Conservation (phyloP, 2,888 invertebrate genomes). For the Cephalotes varians region DNA sequence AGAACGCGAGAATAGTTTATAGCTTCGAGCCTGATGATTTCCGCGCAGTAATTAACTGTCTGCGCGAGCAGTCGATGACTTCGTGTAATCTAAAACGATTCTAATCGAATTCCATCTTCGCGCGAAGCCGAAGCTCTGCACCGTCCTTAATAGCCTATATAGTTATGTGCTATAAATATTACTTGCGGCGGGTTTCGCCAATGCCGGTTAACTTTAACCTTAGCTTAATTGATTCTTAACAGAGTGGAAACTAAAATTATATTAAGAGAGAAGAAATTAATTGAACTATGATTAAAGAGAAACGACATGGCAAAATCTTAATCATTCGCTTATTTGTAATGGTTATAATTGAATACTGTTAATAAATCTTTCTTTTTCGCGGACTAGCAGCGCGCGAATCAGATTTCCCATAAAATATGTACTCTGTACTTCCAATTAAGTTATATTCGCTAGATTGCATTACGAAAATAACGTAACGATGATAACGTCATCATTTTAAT, state of each 20-base stretch:
- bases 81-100: slow-evolving; percentile 38
- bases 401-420: neutral
- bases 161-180: slow-evolving; percentile 39
- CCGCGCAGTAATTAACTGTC: slow-evolving; percentile 6
- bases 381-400: neutral
- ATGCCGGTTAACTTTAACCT: slow-evolving; percentile 31
- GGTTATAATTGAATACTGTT: slow-evolving; percentile 13
- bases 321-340: neutral
- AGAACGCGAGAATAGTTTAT: slow-evolving; percentile 33
- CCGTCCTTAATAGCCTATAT: slow-evolving; percentile 8
- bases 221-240: slow-evolving; percentile 11
- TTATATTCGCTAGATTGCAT: slow-evolving; percentile 25
- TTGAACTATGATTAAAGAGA: slow-evolving; percentile 9
- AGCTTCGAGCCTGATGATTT: slow-evolving; percentile 9
- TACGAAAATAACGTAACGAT: slow-evolving; percentile 17
- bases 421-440: slow-evolving; percentile 1
- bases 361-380: slow-evolving; percentile 1
- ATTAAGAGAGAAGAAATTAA: too few relatives aligned
- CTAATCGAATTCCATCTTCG: slow-evolving; percentile 37
- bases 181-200: neutral
- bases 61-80: slow-evolving; percentile 15
- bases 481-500: slow-evolving; percentile 63
- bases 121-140: slow-evolving; percentile 1
- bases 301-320: neutral
- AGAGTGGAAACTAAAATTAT: neutral